Conservation (phyloP, 1,140 invertebrate species). For the Periplaneta americana region DNA sequence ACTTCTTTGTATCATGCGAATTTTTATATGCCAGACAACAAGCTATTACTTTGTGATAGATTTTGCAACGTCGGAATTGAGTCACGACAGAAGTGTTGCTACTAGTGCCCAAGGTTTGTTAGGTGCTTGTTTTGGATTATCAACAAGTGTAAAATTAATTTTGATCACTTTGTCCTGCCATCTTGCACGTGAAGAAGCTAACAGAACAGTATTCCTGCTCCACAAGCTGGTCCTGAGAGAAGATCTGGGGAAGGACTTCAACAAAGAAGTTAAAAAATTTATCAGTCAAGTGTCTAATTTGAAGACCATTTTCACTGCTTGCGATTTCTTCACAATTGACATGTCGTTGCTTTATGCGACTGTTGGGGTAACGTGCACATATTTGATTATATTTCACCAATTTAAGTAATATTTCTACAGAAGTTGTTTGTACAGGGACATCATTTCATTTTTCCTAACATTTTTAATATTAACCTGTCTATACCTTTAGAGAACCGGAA, state of each 20-base stretch:
- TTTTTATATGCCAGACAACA: background rate
- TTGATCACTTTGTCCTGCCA: background rate
- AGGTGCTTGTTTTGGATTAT: background rate
- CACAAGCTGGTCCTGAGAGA: background rate
- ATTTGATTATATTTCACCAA: background rate
- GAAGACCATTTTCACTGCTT: background rate
- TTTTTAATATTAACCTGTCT: no score
- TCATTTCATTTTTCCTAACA: no score
- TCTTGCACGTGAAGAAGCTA: background rate
- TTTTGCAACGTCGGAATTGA: background rate
- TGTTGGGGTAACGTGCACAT: background rate
- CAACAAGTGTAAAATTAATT: background rate
- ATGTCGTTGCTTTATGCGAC: background rate
- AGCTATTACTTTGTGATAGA: background rate
- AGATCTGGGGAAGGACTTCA: background rate
- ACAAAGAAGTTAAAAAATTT: background rate
- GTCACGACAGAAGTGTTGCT: background rate
- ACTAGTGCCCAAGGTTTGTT: background rate
- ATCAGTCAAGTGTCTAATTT: background rate
- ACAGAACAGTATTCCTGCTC: background rate
- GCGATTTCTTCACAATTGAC: background rate
- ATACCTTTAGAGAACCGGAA: no score
- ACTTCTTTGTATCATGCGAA: background rate
- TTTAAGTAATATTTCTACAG: no score
- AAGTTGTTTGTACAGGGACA: no score